Evolutionary conservation across 2,888 invertebrate species (phyloP), one percentile per base, ranked within the genome.

Genomic region (Drosophila greeni): DNA sequence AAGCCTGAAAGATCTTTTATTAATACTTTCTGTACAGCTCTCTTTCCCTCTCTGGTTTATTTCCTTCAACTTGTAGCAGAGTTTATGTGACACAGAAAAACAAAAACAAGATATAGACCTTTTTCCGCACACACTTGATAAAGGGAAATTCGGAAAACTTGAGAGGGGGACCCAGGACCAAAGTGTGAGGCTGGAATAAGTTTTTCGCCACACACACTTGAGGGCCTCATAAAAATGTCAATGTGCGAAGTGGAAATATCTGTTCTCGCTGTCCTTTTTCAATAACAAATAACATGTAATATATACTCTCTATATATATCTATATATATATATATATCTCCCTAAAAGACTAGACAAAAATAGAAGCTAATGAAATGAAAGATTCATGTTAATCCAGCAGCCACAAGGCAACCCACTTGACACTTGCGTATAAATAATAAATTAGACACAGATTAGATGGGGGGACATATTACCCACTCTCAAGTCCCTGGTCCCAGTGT

Each of bases 311-410:
- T n/a, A n/a, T n/a, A n/a, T n/a, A n/a, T n/a, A n/a, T n/a, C n/a
- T n/a, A n/a, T n/a, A n/a, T n/a, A n/a, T n/a, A n/a, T n/a, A n/a
- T n/a, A n/a, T n/a, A n/a, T n/a, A n/a, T n/a, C n/a, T n/a, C n/a
- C n/a, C n/a, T n/a, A n/a, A n/a, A n/a, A n/a, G n/a, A n/a, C n/a
- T 18, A 1, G 14, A 37, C 24, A 6, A 34, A 37, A 29, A 53
- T 29, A 42, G 40, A 34, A 24, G 31, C 43, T 53, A 73, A 64
- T 59, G 23, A 60, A 53, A 66, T 74, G 55, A 75, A 76, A 61
- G 66, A 78, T 78, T 78, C 67, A 78, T 71, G 69, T 37, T 67
- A 73, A 71, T 65, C 52, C 52, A 62, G 26, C 55, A 8, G n/a
- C 16, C 23, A 42, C 8, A 16, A 53, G 26, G 33, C 8, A 14